phyloP scores from a whole-genome alignment of 1,140 invertebrate species.

The Zaprionus tsacasi region DNA sequence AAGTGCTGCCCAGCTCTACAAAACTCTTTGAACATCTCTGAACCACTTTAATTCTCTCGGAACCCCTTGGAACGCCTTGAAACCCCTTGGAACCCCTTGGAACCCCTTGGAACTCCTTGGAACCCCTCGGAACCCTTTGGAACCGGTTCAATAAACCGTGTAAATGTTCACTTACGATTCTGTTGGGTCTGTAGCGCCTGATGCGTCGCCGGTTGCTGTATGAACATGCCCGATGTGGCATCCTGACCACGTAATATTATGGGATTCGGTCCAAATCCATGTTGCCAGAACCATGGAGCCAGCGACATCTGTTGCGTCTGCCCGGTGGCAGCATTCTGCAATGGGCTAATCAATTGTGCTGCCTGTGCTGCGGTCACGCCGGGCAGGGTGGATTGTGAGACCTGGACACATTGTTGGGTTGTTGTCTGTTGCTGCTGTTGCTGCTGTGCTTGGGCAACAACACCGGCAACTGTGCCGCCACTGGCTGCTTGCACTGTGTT shows the following conservation, averaged over 20 bases:
- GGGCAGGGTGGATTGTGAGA: constrained; percentile 87
- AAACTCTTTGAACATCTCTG: too few relatives aligned
- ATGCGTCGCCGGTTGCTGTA: constrained; percentile 90
- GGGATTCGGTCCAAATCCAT: constrained; percentile 90
- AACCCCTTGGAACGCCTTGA: too few relatives aligned
- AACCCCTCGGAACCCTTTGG: too few relatives aligned
- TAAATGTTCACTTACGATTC: constrained; percentile 68
- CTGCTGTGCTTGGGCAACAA: constrained; percentile 53
- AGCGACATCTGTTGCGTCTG: constrained; percentile 87
- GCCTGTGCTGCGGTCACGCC: constrained; percentile 84
- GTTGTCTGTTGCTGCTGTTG: constrained; percentile 83
- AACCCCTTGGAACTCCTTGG: too few relatives aligned
- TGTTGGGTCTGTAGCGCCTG: constrained; percentile 78
- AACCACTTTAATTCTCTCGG: too few relatives aligned
- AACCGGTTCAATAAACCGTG: constrained; percentile 3
- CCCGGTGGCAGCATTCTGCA: constrained; percentile 86
- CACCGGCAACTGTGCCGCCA: constrained; percentile 33
- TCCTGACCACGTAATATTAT: constrained; percentile 93
- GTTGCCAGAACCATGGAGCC: constrained; percentile 88
- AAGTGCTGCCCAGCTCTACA: too few relatives aligned
- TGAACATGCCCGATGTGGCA: constrained; percentile 90
- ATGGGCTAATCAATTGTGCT: constrained; percentile 87
- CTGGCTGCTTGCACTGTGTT: constrained; percentile 74
- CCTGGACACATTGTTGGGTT: constrained; percentile 88
- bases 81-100: too few relatives aligned